Evolutionary conservation across 2,113 vertebrate genomes (phyloP), one percentile per base, ranked within the genome.

Genomic region (Pygoscelis antarcticus): DNA sequence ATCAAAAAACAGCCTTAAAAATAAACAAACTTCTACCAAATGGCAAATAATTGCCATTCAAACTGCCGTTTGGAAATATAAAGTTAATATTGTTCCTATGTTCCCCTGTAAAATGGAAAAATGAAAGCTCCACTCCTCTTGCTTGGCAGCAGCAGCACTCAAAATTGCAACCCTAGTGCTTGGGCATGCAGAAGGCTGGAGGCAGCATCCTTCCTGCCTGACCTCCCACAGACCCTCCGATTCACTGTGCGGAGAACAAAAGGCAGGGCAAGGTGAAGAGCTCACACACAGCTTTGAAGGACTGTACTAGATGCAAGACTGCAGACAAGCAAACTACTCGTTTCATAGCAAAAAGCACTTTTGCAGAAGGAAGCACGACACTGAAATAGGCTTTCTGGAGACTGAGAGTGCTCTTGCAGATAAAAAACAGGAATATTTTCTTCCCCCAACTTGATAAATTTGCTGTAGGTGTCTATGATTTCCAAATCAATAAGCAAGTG

Each of bases 401-500:
- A 29, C 13, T 3, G 4, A 54, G 34, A n/a, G 32, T 27, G 21
- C 19, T 66, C 80, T 80, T 80, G 32, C 49, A 55, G 30, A 44
- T 32, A 55, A 32, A 69, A 89, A 84, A 26, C 1, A 75, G 40
- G 71, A 65, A 36, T 71, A 58, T 71, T 87, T 83, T 75, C 61
- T 51, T 91, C 66, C 34, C 6, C 18, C 15, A 46, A 0, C 36
- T 22, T 49, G 47, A 34, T 64, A 61, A 20, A 47, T 69, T 76
- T 93, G 21, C 61, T 87, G 78, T 68, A 62, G 69, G 10, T 65
- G n/a, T 55, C 66, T 75, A 0, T 26, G 26, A 62, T 85, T 76
- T 91, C 57, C 61, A 57, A 95, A 94, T 83, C 77, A 68, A 94
- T 40, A 87, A 76, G 49, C 23, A 32, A 66, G 38, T 55, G 54